phyloP scores from a whole-genome alignment of 2,797 vertebrate genomes.

The Catharus ustulatus region DNA sequence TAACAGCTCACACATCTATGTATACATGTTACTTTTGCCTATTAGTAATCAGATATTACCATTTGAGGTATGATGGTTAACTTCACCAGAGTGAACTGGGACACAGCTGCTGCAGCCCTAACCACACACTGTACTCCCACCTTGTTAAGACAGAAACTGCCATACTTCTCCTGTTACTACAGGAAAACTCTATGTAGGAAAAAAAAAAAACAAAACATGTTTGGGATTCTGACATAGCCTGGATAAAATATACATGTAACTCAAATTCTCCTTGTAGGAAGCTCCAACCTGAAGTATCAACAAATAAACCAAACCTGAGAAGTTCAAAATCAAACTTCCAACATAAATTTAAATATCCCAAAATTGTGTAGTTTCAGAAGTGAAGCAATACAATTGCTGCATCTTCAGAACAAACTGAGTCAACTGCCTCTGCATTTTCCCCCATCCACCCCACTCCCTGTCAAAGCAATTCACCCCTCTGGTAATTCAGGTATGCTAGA shows the following conservation, averaged over 20 bases:
- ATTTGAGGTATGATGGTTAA: neutral
- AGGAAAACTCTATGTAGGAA: neutral
- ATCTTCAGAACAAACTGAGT: neutral
- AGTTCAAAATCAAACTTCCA: neutral
- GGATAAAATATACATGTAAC: neutral
- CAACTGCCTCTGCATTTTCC: neutral
- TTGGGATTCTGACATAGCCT: neutral
- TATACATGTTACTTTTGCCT: neutral
- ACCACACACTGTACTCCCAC: neutral
- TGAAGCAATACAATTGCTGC: neutral
- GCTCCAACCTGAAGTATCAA: neutral
- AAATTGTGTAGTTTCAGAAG: neutral
- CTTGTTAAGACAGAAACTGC: neutral
- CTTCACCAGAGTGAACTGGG: neutral
- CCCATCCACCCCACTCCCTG: too few relatives aligned
- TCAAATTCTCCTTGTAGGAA: neutral
- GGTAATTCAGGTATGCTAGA: neutral
- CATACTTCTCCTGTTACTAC: neutral
- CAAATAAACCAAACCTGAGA: neutral
- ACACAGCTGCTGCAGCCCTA: neutral
- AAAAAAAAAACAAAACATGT: fast-evolving
- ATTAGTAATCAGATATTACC: neutral
- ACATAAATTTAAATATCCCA: neutral
- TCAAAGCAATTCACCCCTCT: neutral
- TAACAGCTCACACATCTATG: neutral